Evolutionary conservation across 1,140 invertebrate species (phyloP).

Genomic region (Macrocentrus cingulum): DNA sequence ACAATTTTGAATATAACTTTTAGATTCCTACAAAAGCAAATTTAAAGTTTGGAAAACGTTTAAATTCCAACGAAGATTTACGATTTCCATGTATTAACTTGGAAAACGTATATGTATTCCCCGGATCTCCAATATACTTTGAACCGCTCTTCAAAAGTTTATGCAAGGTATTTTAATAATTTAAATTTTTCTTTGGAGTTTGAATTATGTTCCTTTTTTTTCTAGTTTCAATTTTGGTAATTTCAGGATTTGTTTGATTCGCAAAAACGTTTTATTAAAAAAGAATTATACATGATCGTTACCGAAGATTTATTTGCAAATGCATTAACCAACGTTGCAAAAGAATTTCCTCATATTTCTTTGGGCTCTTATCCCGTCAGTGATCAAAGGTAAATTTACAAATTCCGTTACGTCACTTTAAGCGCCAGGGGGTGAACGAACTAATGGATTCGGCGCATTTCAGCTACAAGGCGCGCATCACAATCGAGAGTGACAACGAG

Average conservation of each 20-base stretch:
- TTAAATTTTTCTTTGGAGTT: constrained; percentile 23
- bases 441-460: constrained; percentile 26
- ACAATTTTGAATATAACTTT: constrained; percentile 25
- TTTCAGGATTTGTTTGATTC: constrained; percentile 49
- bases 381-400: constrained; percentile 46
- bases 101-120: constrained; percentile 77
- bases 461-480: constrained; percentile 59
- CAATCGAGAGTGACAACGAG: constrained; percentile 55
- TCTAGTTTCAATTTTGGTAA: no score
- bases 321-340: constrained; percentile 49
- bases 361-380: constrained; percentile 61
- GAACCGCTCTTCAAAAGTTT: constrained; percentile 63
- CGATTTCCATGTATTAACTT: constrained; percentile 70
- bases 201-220: background rate
- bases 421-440: background rate
- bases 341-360: constrained; percentile 55
- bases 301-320: constrained; percentile 55
- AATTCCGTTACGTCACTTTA: constrained; percentile 14
- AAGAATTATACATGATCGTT: constrained; percentile 54
- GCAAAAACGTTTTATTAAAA: constrained; percentile 49
- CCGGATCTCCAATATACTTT: constrained; percentile 73
- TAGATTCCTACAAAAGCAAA: constrained; percentile 56
- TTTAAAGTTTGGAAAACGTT: constrained; percentile 53
- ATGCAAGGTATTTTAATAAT: constrained; percentile 42
- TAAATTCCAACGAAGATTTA: constrained; percentile 36